Evolutionary conservation across 2,888 invertebrate genomes (phyloP).

Genomic region (Polydrusus pterygomalis): DNA sequence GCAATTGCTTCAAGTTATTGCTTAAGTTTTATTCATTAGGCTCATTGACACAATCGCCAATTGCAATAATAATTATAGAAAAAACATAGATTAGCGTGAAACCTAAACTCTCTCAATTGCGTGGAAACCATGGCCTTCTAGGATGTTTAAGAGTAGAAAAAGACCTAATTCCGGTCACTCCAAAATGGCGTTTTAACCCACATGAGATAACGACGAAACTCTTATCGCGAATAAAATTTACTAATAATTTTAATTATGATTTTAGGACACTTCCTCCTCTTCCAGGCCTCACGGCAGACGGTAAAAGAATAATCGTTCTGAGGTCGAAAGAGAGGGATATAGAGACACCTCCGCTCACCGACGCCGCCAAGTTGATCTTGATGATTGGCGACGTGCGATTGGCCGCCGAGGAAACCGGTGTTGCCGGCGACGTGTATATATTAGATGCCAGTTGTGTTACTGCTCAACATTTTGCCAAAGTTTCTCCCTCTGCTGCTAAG

Average conservation of each 20-base stretch:
- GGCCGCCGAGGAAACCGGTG: constrained; percentile 85
- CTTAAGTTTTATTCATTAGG: no score
- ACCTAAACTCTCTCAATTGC: no score
- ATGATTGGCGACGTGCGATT: constrained; percentile 91
- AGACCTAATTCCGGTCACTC: no score
- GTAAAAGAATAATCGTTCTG: constrained; percentile 85
- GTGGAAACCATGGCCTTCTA: no score
- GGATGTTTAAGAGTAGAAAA: no score
- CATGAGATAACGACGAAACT: no score
- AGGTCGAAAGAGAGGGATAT: constrained; percentile 82
- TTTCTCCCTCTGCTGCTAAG: constrained; percentile 87
- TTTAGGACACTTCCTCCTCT: constrained; percentile 77
- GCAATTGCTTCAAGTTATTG: no score
- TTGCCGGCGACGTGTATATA: constrained; percentile 89
- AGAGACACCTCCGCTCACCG: constrained; percentile 82
- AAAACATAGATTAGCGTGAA: no score
- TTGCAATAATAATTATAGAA: no score
- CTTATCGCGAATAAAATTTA: no score
- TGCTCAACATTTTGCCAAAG: constrained; percentile 87
- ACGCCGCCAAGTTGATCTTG: constrained; percentile 86
- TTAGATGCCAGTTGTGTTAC: constrained; percentile 87
- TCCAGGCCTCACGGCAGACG: constrained; percentile 87
- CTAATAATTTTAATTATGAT: background rate
- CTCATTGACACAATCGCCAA: no score
- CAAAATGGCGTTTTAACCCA: no score